Evolutionary conservation across 2,113 vertebrate species (phyloP).

Genomic region (Athene noctua): DNA sequence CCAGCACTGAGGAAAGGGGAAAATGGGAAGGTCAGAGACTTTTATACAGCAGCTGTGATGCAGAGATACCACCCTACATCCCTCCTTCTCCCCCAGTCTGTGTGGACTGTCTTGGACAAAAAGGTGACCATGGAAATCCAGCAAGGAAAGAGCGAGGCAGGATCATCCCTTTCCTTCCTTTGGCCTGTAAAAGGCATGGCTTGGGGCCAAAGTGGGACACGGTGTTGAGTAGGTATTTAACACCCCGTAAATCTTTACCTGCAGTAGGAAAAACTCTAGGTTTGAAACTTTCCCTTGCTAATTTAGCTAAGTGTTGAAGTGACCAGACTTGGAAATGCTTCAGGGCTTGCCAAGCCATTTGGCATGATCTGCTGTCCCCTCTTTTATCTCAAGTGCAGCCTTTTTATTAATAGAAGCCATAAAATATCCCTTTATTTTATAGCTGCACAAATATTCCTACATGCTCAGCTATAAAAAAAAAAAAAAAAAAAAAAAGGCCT

Average conservation of each 20-base stretch:
- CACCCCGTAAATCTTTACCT: constrained; percentile 34
- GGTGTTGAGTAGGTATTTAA: neutral
- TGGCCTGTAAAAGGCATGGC: neutral
- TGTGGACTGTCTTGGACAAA: neutral
- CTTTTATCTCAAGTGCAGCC: constrained; percentile 9
- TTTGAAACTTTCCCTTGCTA: neutral
- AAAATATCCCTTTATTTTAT: constrained; percentile 25
- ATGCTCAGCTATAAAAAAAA: neutral
- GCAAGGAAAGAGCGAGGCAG: neutral
- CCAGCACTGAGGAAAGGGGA: neutral
- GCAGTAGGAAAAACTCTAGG: neutral
- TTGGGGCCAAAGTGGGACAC: neutral
- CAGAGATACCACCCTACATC: neutral
- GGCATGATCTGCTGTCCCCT: neutral
- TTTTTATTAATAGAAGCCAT: constrained; percentile 2
- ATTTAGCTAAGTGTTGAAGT: neutral
- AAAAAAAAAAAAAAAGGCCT: neutral
- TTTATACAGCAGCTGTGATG: accelerated
- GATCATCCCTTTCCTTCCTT: neutral
- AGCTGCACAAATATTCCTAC: neutral
- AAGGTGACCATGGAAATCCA: neutral
- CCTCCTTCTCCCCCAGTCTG: neutral
- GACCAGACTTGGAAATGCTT: neutral
- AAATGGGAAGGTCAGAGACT: neutral
- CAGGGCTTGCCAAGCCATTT: constrained; percentile 32